These are phyloP conservation scores for Malurus elegans DNA, from an alignment of 2,113 vertebrate genomes.

Conservation along the genomic window DNA sequence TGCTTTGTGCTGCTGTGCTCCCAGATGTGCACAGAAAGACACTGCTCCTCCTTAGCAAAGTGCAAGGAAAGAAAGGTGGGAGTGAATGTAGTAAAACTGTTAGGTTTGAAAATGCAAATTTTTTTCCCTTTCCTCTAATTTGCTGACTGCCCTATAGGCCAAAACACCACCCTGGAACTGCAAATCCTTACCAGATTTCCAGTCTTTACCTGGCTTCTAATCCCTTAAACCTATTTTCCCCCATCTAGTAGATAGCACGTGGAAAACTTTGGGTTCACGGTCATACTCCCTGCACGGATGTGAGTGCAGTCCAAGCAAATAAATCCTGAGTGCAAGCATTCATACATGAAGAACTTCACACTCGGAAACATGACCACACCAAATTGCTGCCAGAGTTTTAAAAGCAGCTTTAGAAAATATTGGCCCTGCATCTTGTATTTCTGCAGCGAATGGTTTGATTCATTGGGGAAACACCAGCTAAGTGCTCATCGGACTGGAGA, in stretches of 20 bases:
- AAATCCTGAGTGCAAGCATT: slow-evolving; percentile 55
- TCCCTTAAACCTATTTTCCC: background rate
- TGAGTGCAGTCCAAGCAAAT: slow-evolving; percentile 42
- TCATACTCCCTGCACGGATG: background rate
- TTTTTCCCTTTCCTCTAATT: background rate
- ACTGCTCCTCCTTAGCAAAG: background rate
- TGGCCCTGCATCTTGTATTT: slow-evolving; percentile 25
- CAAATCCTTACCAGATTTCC: background rate
- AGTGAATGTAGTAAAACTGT: background rate
- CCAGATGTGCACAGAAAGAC: background rate
- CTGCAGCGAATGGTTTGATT: slow-evolving; percentile 37
- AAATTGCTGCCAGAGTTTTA: slow-evolving; percentile 38
- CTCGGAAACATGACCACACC: slow-evolving; percentile 50
- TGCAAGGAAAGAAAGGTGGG: background rate
- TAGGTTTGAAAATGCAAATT: background rate
- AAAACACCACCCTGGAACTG: background rate
- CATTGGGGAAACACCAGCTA: slow-evolving; percentile 7
- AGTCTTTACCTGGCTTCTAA: slow-evolving; percentile 1
- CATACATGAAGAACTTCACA: slow-evolving; percentile 58
- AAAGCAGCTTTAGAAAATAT: slow-evolving; percentile 54
- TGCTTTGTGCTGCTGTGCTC: background rate
- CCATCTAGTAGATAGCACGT: background rate
- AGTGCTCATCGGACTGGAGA: background rate
- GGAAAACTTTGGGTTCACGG: background rate
- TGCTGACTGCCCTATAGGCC: background rate